These are phyloP conservation scores for Formica aserva DNA, from an alignment of 2,888 invertebrate genomes.

Conservation along the genomic window DNA sequence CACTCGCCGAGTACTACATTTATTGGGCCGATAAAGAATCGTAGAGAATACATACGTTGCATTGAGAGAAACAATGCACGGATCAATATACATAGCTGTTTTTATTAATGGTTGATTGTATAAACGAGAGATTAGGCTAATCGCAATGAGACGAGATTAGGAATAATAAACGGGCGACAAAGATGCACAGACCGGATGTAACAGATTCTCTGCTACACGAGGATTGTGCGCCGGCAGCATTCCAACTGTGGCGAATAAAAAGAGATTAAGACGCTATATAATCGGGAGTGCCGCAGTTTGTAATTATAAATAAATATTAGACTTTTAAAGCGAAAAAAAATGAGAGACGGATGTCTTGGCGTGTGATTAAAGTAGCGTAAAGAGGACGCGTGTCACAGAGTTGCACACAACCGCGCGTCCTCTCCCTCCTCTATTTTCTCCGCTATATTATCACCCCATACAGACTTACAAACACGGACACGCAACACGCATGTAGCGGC, in stretches of 20 bases:
- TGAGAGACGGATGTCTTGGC: constrained; percentile 68
- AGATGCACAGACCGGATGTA: constrained; percentile 64
- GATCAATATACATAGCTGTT: constrained; percentile 69
- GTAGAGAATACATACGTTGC: constrained; percentile 48
- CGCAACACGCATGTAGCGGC: constrained; percentile 24
- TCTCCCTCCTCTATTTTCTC: constrained; percentile 62
- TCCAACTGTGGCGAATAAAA: constrained; percentile 59
- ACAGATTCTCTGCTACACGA: constrained; percentile 37
- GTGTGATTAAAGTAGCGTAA: constrained; percentile 71
- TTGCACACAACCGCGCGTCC: constrained; percentile 63
- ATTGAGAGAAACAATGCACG: constrained; percentile 58
- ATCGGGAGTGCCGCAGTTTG: constrained; percentile 74
- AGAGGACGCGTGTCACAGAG: constrained; percentile 64
- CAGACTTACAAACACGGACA: constrained; percentile 54
- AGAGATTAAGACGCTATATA: constrained; percentile 55
- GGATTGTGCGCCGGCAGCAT: constrained; percentile 75
- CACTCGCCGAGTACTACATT: constrained; percentile 45
- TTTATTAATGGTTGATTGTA: constrained; percentile 73
- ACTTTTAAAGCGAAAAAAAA: constrained; percentile 59
- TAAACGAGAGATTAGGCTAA: constrained; percentile 79
- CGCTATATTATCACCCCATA: constrained; percentile 57
- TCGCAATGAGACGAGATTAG: constrained; percentile 73
- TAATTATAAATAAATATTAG: constrained; percentile 79
- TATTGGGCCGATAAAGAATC: constrained; percentile 53
- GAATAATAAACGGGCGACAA: constrained; percentile 66